phyloP scores from a whole-genome alignment of 2,888 invertebrate species.

The Helicoverpa assulta region DNA sequence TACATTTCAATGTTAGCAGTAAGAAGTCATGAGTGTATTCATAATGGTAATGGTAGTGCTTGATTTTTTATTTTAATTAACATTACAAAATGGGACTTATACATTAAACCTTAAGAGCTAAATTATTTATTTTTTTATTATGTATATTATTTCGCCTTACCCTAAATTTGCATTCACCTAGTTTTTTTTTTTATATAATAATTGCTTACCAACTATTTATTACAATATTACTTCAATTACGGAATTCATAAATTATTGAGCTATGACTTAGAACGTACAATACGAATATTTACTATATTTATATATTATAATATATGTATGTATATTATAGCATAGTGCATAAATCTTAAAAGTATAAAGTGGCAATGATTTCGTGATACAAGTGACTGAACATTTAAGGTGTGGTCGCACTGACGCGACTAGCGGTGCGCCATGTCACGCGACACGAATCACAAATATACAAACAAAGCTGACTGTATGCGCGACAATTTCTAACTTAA shows the following conservation, averaged over 20 bases:
- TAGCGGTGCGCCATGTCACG: slow-evolving; percentile 2
- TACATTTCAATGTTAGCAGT: slow-evolving; percentile 90
- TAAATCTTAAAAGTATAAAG: slow-evolving; percentile 74
- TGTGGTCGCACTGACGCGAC: slow-evolving; percentile 43
- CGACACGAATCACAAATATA: slow-evolving; percentile 9
- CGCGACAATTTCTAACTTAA: slow-evolving; percentile 18
- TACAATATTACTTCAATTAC: slow-evolving; percentile 74
- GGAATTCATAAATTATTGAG: slow-evolving; percentile 85
- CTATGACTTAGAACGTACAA: slow-evolving; percentile 77
- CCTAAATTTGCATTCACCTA: slow-evolving; percentile 65
- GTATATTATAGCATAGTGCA: slow-evolving; percentile 82
- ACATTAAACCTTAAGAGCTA: slow-evolving; percentile 71
- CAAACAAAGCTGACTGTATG: slow-evolving; percentile 49
- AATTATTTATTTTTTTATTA: slow-evolving; percentile 76
- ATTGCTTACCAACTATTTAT: slow-evolving; percentile 81
- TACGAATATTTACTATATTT: slow-evolving; percentile 69
- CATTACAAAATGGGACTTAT: slow-evolving; percentile 90
- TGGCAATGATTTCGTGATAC: slow-evolving; percentile 76
- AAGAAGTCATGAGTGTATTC: slow-evolving; percentile 89
- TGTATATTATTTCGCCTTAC: slow-evolving; percentile 77
- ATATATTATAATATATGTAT: slow-evolving; percentile 60
- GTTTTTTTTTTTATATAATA: slow-evolving; percentile 69
- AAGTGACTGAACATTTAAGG: slow-evolving; percentile 64
- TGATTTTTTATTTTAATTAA: slow-evolving; percentile 85
- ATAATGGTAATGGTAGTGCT: slow-evolving; percentile 89